phyloP scores from a whole-genome alignment of 1,140 invertebrate genomes.

The Tetramorium parvispinum region DNA sequence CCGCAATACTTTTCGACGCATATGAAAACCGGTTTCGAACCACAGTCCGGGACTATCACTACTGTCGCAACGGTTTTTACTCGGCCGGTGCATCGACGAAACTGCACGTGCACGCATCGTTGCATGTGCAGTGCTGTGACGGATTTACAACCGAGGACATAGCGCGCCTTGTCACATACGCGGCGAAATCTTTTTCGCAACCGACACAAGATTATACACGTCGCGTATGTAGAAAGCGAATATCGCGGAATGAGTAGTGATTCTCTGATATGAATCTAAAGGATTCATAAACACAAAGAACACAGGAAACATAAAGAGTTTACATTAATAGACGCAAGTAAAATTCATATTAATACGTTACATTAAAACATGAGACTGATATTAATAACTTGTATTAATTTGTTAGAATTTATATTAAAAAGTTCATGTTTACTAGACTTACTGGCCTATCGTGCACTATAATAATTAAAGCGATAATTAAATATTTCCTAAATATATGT shows the following conservation, averaged over 20 bases:
- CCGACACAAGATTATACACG: conserved; percentile 30
- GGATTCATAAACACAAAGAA: no score
- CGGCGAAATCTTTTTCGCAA: conserved; percentile 58
- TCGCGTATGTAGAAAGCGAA: neutral
- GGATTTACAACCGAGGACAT: conserved; percentile 56
- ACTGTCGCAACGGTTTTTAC: conserved; percentile 59
- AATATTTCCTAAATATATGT: neutral
- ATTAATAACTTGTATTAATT: neutral
- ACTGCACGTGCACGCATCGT: conserved; percentile 63
- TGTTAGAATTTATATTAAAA: neutral
- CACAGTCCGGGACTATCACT: conserved; percentile 58
- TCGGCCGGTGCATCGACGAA: conserved; percentile 59
- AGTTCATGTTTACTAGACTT: neutral
- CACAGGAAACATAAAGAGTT: neutral
- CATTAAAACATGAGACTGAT: neutral
- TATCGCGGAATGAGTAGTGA: neutral
- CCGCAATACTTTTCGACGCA: conserved; percentile 69
- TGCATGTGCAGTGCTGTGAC: conserved; percentile 68
- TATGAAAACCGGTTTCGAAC: conserved; percentile 76
- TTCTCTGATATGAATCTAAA: neutral
- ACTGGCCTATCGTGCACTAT: neutral
- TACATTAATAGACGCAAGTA: neutral
- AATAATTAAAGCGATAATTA: conserved; percentile 11
- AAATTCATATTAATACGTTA: neutral
- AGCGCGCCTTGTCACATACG: conserved; percentile 52